Evolutionary conservation across 1,140 invertebrate genomes (phyloP).

Genomic region (Drosophila parvula): DNA sequence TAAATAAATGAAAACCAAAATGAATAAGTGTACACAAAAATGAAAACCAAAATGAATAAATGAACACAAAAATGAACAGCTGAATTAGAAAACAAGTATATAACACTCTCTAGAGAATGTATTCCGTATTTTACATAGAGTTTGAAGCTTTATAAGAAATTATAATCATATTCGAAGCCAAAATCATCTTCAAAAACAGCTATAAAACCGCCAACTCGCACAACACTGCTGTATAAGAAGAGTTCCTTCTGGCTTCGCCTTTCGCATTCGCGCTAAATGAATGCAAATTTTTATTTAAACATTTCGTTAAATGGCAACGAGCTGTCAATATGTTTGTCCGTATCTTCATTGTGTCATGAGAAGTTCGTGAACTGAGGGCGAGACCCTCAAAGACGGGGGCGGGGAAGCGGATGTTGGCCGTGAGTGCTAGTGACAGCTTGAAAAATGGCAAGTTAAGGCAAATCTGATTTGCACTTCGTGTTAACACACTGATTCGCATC

Average conservation of each 20-base stretch:
- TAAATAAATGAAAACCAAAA: neutral
- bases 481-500: slow-evolving; percentile 46
- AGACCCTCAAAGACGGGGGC: slow-evolving; percentile 4
- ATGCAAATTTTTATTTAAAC: slow-evolving; percentile 82
- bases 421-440: slow-evolving; percentile 69
- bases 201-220: neutral
- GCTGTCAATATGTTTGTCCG: slow-evolving; percentile 80
- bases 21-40: neutral
- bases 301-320: slow-evolving; percentile 77
- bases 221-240: neutral
- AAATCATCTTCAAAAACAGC: neutral
- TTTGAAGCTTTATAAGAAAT: neutral
- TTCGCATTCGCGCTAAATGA: slow-evolving; percentile 56
- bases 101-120: neutral
- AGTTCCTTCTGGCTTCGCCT: neutral
- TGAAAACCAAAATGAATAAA: neutral
- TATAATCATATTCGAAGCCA: accelerated
- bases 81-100: neutral
- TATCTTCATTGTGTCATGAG: slow-evolving; percentile 64
- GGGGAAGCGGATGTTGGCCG: slow-evolving; percentile 20
- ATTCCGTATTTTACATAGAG: neutral
- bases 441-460: slow-evolving; percentile 64
- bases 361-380: slow-evolving; percentile 29
- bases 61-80: neutral
- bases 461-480: slow-evolving; percentile 57